phyloP scores from a whole-genome alignment of 2,888 invertebrate species.

The Allolobophora icterica region DNA sequence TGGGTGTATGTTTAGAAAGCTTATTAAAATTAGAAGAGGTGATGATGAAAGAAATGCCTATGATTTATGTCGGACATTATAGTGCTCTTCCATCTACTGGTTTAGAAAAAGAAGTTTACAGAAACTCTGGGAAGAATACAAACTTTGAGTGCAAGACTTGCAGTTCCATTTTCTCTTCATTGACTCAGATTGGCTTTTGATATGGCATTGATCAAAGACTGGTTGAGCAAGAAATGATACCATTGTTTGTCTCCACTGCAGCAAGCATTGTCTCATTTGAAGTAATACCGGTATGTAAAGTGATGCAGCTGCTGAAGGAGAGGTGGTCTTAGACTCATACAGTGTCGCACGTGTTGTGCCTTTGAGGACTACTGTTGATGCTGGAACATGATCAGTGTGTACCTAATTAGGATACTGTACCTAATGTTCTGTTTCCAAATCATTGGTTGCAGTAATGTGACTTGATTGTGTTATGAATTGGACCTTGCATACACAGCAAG shows the following conservation, averaged over 20 bases:
- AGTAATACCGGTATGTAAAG: neutral
- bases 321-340: neutral
- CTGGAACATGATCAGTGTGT: neutral
- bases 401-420: neutral
- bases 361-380: conserved; percentile 17
- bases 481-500: neutral
- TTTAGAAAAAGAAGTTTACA: neutral
- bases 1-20: neutral
- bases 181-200: neutral
- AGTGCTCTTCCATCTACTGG: neutral
- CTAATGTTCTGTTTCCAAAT: neutral
- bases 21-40: neutral
- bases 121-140: neutral
- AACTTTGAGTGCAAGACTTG: neutral
- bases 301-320: neutral
- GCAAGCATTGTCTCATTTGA: no score
- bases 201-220: neutral
- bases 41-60: conserved; percentile 5
- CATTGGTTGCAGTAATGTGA: neutral
- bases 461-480: neutral
- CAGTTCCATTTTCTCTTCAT: neutral
- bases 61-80: neutral
- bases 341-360: neutral
- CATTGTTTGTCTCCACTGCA: no score
- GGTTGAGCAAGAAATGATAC: neutral